Conservation (phyloP, 2,888 invertebrate genomes). For the Glyphotaelius pellucidus region DNA sequence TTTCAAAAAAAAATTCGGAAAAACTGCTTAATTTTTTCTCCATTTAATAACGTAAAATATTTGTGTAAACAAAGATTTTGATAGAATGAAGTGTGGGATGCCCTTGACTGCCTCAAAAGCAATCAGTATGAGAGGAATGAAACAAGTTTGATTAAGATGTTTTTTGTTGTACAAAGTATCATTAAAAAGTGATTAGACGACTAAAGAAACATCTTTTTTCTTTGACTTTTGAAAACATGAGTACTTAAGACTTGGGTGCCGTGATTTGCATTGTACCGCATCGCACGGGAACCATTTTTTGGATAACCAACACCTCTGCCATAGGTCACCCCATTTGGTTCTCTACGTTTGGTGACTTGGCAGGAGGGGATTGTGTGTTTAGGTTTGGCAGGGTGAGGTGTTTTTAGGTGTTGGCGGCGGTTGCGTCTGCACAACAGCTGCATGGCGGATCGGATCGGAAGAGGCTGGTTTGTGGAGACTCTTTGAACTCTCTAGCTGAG, state of each 20-base stretch:
- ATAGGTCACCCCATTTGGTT: too few species aligned
- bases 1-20: background rate
- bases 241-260: background rate
- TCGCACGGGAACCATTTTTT: too few species aligned
- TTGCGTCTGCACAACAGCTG: too few species aligned
- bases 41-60: background rate
- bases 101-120: background rate
- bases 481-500: too few species aligned
- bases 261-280: background rate
- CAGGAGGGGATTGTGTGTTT: too few species aligned
- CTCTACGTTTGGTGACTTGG: too few species aligned
- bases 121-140: background rate
- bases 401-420: too few species aligned
- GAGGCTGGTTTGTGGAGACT: too few species aligned
- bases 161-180: background rate
- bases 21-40: background rate
- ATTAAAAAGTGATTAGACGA: background rate
- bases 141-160: background rate
- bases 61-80: background rate
- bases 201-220: background rate
- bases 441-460: too few species aligned
- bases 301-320: too few species aligned
- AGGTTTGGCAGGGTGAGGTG: too few species aligned
- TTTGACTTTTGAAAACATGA: background rate
- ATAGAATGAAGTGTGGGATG: background rate